Conservation (phyloP, 2,888 invertebrate species). For the Drosophila putrida region DNA sequence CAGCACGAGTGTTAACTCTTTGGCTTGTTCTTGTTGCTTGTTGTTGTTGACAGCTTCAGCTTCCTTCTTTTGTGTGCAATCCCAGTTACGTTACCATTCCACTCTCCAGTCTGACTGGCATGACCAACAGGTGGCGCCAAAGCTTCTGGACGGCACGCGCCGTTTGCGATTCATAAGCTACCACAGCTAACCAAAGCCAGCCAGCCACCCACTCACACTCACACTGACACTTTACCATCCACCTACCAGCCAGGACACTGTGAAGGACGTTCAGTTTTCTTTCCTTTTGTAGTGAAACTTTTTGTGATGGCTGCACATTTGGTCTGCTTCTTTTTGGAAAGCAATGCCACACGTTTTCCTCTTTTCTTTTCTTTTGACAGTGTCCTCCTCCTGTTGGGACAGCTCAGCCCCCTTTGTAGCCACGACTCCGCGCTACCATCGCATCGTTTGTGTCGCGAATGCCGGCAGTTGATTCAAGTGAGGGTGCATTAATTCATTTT, state of each 20-base stretch:
- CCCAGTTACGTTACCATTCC: constrained; percentile 2
- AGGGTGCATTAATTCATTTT: constrained; percentile 30
- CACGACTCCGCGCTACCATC: background rate
- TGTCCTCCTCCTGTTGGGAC: constrained; percentile 9
- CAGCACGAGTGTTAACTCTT: constrained; percentile 22
- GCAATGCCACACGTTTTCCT: constrained; percentile 32
- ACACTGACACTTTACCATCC: too few relatives aligned
- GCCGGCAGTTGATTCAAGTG: constrained; percentile 4
- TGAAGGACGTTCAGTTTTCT: constrained; percentile 74
- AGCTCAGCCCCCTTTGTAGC: background rate
- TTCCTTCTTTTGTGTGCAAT: constrained; percentile 14
- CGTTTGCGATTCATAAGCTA: constrained; percentile 30
- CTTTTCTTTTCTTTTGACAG: constrained; percentile 49
- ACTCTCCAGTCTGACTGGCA: background rate
- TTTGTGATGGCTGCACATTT: constrained; percentile 63
- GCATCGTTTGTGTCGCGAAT: constrained; percentile 7
- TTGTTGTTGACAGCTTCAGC: constrained; percentile 48
- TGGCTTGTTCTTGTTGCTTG: constrained; percentile 53
- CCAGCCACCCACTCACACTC: constrained; percentile 8
- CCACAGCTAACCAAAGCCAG: constrained; percentile 25
- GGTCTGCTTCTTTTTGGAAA: constrained; percentile 59
- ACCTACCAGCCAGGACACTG: constrained; percentile 14
- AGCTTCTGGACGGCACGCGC: constrained; percentile 63
- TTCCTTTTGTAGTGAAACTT: constrained; percentile 69
- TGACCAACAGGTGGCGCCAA: constrained; percentile 68